Percentiles rank a stretch among this genome's conserved stretches.
phyloP scores from a whole-genome alignment of 2,113 vertebrate genomes.

The Vulpes ferrilata region DNA sequence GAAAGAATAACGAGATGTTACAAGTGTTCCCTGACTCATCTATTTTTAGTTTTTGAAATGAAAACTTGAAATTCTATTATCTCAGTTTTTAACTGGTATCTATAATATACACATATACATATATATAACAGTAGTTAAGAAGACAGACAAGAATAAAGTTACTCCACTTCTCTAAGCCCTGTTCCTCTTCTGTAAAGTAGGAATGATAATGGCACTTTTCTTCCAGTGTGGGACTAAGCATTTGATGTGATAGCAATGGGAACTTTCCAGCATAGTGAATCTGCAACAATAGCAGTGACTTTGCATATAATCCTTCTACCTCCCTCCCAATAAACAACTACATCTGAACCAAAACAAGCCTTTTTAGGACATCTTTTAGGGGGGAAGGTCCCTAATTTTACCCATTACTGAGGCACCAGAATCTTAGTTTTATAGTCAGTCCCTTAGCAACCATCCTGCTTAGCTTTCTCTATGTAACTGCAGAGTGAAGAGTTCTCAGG shows the following conservation, averaged over 20 bases:
- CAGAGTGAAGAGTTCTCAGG: background rate
- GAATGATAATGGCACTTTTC: background rate
- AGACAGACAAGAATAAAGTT: background rate
- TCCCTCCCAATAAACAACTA: background rate
- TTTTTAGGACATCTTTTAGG: background rate
- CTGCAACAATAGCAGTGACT: background rate
- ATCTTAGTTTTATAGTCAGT: background rate
- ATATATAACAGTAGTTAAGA: background rate
- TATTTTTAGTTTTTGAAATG: conserved; percentile 46
- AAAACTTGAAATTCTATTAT: conserved; percentile 37
- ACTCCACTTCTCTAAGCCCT: background rate
- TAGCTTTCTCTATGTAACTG: conserved; percentile 19
- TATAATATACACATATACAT: background rate
- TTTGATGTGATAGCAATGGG: background rate
- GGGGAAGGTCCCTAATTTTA: background rate
- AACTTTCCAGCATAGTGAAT: background rate
- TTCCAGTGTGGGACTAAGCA: background rate
- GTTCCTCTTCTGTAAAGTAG: background rate
- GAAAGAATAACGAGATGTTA: background rate
- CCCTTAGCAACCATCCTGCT: background rate
- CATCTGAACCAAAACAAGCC: background rate
- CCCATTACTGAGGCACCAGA: background rate
- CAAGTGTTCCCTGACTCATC: background rate
- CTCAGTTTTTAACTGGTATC: background rate
- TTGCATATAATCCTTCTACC: background rate